These are phyloP conservation scores for Antedon mediterranea DNA, from an alignment of 53 echinoderm and acorn worm species.

Conservation along the genomic window DNA sequence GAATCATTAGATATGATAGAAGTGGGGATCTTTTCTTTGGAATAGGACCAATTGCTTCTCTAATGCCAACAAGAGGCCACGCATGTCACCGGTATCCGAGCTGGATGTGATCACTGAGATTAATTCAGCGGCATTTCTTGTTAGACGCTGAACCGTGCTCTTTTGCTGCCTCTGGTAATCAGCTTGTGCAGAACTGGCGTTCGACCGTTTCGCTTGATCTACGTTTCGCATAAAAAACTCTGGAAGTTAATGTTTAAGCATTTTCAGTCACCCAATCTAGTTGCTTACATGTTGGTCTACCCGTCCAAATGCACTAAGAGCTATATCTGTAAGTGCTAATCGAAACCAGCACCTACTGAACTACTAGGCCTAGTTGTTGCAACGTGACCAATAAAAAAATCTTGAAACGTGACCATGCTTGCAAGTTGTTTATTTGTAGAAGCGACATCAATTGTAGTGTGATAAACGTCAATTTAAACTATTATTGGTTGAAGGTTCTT, in stretches of 20 bases:
- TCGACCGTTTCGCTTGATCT: background rate
- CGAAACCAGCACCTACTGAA: slow-evolving; percentile 8
- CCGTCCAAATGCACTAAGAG: slow-evolving; percentile 6
- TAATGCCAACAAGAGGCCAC: slow-evolving; percentile 7
- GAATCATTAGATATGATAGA: too few relatives aligned
- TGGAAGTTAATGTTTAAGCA: background rate
- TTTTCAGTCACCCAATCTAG: slow-evolving; percentile 10
- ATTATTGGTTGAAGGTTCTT: too few relatives aligned
- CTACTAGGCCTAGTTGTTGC: background rate
- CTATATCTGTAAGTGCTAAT: background rate
- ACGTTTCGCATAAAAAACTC: slow-evolving; percentile 2
- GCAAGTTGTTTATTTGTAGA: background rate
- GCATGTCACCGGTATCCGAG: slow-evolving; percentile 1
- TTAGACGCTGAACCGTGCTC: background rate
- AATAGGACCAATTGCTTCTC: slow-evolving; percentile 7
- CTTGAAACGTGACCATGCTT: slow-evolving; percentile 4
- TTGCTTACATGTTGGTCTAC: background rate
- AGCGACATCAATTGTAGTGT: slow-evolving; percentile 1
- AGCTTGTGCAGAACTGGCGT: slow-evolving; percentile 3
- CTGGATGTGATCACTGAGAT: slow-evolving; percentile 11
- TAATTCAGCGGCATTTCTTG: background rate
- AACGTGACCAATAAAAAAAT: slow-evolving; percentile 3
- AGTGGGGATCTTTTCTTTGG: slow-evolving; percentile 19
- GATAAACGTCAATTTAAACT: too few relatives aligned
- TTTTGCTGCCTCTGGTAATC: slow-evolving; percentile 2